These are phyloP conservation scores for Apis florea DNA, from an alignment of 1,140 invertebrate genomes.

Conservation along the genomic window DNA sequence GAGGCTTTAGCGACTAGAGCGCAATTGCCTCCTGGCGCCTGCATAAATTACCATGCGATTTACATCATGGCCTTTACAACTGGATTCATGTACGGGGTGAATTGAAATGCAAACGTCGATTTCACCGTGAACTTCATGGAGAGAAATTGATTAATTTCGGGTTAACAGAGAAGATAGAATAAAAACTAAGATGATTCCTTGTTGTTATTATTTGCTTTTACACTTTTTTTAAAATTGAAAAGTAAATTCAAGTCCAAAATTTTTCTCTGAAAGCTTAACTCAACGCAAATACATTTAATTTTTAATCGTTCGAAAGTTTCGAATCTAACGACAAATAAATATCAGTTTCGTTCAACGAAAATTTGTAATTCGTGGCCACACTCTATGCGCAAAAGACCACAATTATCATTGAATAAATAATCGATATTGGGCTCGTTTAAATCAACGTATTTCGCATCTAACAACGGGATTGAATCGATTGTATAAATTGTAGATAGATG, in stretches of 20 bases:
- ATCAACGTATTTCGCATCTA: constrained; percentile 47
- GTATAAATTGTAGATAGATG: constrained; percentile 43
- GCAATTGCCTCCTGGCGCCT: constrained; percentile 62
- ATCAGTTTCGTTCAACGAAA: background rate
- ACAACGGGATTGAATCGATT: constrained; percentile 58
- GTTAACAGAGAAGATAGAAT: background rate
- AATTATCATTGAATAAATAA: constrained; percentile 48
- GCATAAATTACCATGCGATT: constrained; percentile 62
- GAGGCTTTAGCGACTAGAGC: constrained; percentile 24
- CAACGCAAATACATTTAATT: too few species aligned
- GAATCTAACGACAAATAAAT: too few species aligned
- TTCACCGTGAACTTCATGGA: background rate
- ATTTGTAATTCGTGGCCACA: background rate
- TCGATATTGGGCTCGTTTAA: constrained; percentile 48
- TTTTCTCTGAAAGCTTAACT: too few species aligned
- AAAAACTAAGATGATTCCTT: background rate
- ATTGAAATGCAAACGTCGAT: background rate
- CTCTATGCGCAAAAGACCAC: constrained; percentile 32
- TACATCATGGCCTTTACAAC: constrained; percentile 36
- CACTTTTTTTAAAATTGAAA: too few species aligned
- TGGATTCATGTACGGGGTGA: constrained; percentile 12
- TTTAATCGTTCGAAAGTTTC: too few species aligned
- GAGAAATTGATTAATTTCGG: background rate
- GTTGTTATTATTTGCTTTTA: too few species aligned
- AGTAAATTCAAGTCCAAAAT: too few species aligned